A percentile compares a stretch with the other conserved stretches of the same genome.
Conservation (phyloP, 2,113 vertebrate genomes). For the Dinomys branickii region DNA sequence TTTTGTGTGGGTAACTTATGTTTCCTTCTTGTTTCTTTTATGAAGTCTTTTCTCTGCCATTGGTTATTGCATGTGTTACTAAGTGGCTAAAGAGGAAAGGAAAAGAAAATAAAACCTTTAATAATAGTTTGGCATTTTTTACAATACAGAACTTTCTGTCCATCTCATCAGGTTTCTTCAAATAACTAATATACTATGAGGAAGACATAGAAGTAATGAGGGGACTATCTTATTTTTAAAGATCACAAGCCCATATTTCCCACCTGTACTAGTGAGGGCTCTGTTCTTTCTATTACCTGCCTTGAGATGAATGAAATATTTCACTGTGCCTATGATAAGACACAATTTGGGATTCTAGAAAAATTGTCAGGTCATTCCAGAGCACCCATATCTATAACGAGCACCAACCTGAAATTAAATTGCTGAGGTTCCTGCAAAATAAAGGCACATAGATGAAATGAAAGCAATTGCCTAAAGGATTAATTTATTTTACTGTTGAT, state of each 20-base stretch:
- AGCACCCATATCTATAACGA: neutral
- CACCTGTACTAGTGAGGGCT: neutral
- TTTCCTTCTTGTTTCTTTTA: neutral
- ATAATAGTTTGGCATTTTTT: neutral
- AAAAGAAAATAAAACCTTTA: neutral
- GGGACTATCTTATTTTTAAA: neutral
- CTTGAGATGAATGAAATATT: neutral
- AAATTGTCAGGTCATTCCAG: neutral
- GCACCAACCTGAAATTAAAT: neutral
- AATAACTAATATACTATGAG: neutral
- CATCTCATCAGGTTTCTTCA: neutral
- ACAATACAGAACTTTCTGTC: neutral
- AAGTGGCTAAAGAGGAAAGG: neutral
- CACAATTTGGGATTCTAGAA: neutral
- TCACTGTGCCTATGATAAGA: neutral
- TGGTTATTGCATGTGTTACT: neutral
- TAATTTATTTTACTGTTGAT: neutral
- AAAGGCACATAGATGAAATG: neutral
- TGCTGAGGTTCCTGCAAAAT: neutral
- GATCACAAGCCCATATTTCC: neutral
- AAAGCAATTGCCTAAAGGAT: neutral
- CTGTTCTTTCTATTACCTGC: neutral
- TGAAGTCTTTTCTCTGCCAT: neutral
- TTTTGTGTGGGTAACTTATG: neutral
- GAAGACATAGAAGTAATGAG: neutral